Base-by-base conservation (phyloP, 2,888 invertebrate genomes). In the Candidula unifasciata region DNA sequence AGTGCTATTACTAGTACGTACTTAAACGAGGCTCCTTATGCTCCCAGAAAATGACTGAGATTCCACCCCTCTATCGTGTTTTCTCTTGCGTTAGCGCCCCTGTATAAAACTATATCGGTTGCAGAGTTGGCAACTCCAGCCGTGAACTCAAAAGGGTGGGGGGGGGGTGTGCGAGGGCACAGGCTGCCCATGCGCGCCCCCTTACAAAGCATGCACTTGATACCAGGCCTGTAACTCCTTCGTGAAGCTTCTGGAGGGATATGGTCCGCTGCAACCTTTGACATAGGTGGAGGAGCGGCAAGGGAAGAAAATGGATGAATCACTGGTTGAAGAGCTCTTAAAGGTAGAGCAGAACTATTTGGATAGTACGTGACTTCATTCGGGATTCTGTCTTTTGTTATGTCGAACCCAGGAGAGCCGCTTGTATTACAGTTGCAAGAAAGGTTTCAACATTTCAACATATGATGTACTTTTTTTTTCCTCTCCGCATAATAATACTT, bases 21-120 rank as follows among this genome's bases (percentile, higher is more conserved):
- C n/a, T n/a, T n/a, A n/a, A n/a, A n/a, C n/a, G n/a, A n/a, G n/a
- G n/a, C n/a, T n/a, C n/a, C n/a, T n/a, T n/a, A n/a, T n/a, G n/a
- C n/a, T n/a, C n/a, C n/a, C n/a, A n/a, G n/a, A n/a, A n/a, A n/a
- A n/a, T n/a, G n/a, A n/a, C n/a, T n/a, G n/a, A n/a, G n/a, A n/a
- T n/a, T n/a, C n/a, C n/a, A n/a, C n/a, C n/a, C n/a, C n/a, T n/a
- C n/a, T n/a, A n/a, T n/a, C n/a, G n/a, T n/a, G n/a, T n/a, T n/a
- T n/a, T n/a, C n/a, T n/a, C n/a, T n/a, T n/a, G n/a, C n/a, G n/a
- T n/a, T n/a, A n/a, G n/a, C n/a, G n/a, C n/a, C n/a, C n/a, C n/a
- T n/a, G n/a, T n/a, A n/a, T n/a, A n/a, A n/a, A n/a, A n/a, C n/a
- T 74, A 54, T 74, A 74, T 74, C 74, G 24, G 52, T 74, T 54